Conservation (phyloP, 2,888 invertebrate genomes). For the Cenopis cana region DNA sequence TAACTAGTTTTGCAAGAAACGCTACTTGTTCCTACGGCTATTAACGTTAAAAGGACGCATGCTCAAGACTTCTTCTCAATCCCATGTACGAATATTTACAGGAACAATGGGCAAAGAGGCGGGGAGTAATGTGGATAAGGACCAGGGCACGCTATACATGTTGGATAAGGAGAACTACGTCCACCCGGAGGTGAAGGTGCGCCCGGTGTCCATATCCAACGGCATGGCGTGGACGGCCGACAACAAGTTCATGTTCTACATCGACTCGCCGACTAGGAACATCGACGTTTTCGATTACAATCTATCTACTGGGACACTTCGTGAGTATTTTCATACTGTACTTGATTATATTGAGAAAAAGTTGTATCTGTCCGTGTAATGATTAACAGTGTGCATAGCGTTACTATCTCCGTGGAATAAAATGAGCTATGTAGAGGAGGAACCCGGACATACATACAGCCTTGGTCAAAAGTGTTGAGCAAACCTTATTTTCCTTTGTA, state of each 20-base stretch:
- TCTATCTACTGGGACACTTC: constrained; percentile 81
- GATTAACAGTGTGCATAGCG: not conserved
- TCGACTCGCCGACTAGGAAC: constrained; percentile 88
- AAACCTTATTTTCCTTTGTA: too few relatives aligned
- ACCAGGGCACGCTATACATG: constrained; percentile 86
- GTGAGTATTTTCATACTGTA: constrained; percentile 73
- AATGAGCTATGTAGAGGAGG: not conserved
- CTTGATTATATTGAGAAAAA: not conserved
- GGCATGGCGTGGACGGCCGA: constrained; percentile 91
- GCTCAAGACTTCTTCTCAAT: not conserved
- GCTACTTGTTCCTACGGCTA: too few relatives aligned
- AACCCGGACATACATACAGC: too few relatives aligned
- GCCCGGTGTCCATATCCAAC: constrained; percentile 89
- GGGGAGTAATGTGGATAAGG: constrained; percentile 70
- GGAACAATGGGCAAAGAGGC: constrained; percentile 88
- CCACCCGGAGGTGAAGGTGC: constrained; percentile 65
- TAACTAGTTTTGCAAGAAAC: too few relatives aligned
- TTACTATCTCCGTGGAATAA: not conserved
- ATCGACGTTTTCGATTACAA: constrained; percentile 90
- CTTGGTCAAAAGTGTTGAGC: too few relatives aligned
- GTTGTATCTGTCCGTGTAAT: not conserved
- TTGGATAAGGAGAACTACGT: constrained; percentile 72
- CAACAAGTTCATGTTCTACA: constrained; percentile 90
- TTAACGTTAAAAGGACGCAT: too few relatives aligned
- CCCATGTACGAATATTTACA: constrained; percentile 53